These are phyloP conservation scores for Geotrupes spiniger DNA, from an alignment of 2,888 invertebrate genomes.

Conservation along the genomic window DNA sequence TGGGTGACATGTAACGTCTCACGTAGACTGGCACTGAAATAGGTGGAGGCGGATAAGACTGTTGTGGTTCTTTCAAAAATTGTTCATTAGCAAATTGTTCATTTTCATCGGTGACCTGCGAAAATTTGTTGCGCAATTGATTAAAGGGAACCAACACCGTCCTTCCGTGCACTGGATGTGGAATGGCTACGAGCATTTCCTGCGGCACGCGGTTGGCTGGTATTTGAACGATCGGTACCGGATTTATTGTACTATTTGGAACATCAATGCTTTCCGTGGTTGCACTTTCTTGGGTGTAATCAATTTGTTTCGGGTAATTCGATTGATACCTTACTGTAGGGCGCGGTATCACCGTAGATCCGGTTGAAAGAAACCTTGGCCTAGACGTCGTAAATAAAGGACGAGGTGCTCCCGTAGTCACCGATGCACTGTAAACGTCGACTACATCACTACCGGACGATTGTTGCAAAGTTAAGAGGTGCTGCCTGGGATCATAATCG, in stretches of 20 bases:
- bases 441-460: constrained; percentile 63
- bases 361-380: constrained; percentile 54
- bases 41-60: not conserved
- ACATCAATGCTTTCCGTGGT: constrained; percentile 45
- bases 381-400: constrained; percentile 68
- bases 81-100: constrained; percentile 32
- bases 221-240: constrained; percentile 57
- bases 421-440: constrained; percentile 66
- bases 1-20: constrained; percentile 12
- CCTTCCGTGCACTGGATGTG: constrained; percentile 46
- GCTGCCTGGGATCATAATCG: constrained; percentile 50
- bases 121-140: constrained; percentile 33
- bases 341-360: constrained; percentile 33
- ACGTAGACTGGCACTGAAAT: constrained; percentile 16
- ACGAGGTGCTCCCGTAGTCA: constrained; percentile 62
- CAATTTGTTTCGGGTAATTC: not conserved
- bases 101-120: constrained; percentile 27
- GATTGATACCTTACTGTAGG: constrained; percentile 25
- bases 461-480: constrained; percentile 58
- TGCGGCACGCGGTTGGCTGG: constrained; percentile 47
- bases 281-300: constrained; percentile 27
- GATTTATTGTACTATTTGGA: constrained; percentile 54
- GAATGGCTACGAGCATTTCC: constrained; percentile 51
- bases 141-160: constrained; percentile 45
- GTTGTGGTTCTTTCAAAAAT: constrained; percentile 11